Conservation (phyloP, 2,888 invertebrate genomes). For the Amorpha juglandis region DNA sequence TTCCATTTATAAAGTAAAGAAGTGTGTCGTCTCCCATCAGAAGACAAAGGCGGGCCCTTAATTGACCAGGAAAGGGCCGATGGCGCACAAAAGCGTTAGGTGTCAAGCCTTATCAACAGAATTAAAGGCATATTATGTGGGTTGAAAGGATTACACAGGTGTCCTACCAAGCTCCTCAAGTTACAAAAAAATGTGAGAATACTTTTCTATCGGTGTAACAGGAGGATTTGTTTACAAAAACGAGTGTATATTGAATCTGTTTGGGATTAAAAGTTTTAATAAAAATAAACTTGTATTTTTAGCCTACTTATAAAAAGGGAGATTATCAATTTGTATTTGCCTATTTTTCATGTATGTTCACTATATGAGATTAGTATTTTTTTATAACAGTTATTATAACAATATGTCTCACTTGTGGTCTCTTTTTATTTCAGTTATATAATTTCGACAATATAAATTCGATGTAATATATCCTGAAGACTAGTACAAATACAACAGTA, state of each 20-base stretch:
- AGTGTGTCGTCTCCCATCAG: slow-evolving; percentile 75
- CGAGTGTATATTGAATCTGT: slow-evolving; percentile 32
- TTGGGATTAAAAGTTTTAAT: slow-evolving; percentile 30
- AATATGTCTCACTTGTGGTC: neutral
- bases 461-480: too few relatives aligned
- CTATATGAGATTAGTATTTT: neutral
- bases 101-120: slow-evolving; percentile 82
- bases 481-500: neutral
- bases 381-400: too few relatives aligned
- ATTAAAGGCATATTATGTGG: slow-evolving; percentile 81
- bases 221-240: slow-evolving; percentile 48
- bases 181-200: slow-evolving; percentile 51
- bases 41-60: slow-evolving; percentile 75
- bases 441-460: too few relatives aligned
- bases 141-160: slow-evolving; percentile 84
- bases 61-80: slow-evolving; percentile 72
- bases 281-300: slow-evolving; percentile 10
- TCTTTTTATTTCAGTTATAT: neutral
- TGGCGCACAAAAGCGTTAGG: slow-evolving; percentile 74
- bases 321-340: neutral
- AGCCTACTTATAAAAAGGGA: neutral
- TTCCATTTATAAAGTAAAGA: slow-evolving; percentile 61
- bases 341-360: neutral
- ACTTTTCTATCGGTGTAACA: slow-evolving; percentile 37
- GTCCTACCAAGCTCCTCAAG: slow-evolving; percentile 57